Evolutionary conservation across 2,888 invertebrate species (phyloP).

Genomic region (Nomada hirtipes): DNA sequence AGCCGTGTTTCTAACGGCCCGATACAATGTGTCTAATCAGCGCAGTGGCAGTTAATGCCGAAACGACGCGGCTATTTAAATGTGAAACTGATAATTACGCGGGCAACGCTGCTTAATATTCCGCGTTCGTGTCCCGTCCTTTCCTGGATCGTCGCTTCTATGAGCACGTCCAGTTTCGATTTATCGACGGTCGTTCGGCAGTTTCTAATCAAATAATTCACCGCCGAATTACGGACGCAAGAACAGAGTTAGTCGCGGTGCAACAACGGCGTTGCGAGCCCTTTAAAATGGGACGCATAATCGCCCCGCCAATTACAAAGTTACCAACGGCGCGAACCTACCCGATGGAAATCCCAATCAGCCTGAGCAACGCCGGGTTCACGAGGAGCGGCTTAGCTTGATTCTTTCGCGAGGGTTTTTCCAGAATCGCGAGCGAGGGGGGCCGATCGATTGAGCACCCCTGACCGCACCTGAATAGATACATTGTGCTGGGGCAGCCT

Average conservation of each 20-base stretch:
- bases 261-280: too few relatives aligned
- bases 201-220: not conserved
- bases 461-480: conserved; percentile 84
- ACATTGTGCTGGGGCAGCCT: conserved; percentile 83
- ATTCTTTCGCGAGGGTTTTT: conserved; percentile 59
- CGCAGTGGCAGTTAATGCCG: conserved; percentile 50
- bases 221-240: not conserved
- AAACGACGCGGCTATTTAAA: conserved; percentile 50
- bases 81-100: conserved; percentile 60
- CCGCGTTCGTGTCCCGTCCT: conserved; percentile 11
- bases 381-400: not conserved
- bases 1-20: conserved; percentile 42
- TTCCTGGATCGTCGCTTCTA: not conserved
- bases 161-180: not conserved
- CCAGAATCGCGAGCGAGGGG: conserved; percentile 56
- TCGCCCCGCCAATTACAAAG: not conserved
- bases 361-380: not conserved
- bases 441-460: conserved; percentile 81
- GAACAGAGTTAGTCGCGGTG: too few relatives aligned
- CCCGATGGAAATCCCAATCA: not conserved
- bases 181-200: not conserved
- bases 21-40: conserved; percentile 58
- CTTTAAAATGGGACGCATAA: too few relatives aligned
- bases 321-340: not conserved
- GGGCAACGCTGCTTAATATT: conserved; percentile 33